phyloP scores from a whole-genome alignment of 2,888 invertebrate genomes.

The Homarus gammarus region DNA sequence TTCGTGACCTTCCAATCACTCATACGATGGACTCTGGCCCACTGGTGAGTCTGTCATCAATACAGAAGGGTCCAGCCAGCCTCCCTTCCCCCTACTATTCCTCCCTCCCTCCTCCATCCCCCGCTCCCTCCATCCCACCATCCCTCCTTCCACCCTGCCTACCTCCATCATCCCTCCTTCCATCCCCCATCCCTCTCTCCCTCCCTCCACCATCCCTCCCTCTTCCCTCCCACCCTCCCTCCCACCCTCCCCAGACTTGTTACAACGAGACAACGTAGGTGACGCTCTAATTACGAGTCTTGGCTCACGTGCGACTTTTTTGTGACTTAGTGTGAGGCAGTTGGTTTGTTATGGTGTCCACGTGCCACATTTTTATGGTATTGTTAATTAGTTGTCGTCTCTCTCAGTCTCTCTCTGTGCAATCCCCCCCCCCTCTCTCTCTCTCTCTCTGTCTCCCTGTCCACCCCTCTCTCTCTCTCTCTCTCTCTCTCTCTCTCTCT shows the following conservation, averaged over 20 bases:
- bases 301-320: too few species aligned
- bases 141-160: not conserved
- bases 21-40: too few species aligned
- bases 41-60: too few species aligned
- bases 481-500: too few species aligned
- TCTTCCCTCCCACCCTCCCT: not conserved
- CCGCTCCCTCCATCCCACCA: not conserved
- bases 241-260: not conserved
- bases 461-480: too few species aligned
- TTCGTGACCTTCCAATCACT: too few species aligned
- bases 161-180: not conserved
- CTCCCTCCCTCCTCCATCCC: not conserved
- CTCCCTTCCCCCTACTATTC: not conserved
- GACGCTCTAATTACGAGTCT: too few species aligned
- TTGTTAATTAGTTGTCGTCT: not conserved
- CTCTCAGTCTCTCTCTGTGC: not conserved
- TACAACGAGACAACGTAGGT: too few species aligned
- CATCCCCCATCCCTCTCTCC: not conserved
- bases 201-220: not conserved
- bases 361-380: too few species aligned
- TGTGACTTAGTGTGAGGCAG: too few species aligned
- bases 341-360: too few species aligned
- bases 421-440: not conserved
- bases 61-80: not conserved
- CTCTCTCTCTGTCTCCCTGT: not conserved